Percentiles rank a stretch among this genome's conserved stretches.
Conservation (phyloP, 2,113 vertebrate genomes). For the Alethe diademata region DNA sequence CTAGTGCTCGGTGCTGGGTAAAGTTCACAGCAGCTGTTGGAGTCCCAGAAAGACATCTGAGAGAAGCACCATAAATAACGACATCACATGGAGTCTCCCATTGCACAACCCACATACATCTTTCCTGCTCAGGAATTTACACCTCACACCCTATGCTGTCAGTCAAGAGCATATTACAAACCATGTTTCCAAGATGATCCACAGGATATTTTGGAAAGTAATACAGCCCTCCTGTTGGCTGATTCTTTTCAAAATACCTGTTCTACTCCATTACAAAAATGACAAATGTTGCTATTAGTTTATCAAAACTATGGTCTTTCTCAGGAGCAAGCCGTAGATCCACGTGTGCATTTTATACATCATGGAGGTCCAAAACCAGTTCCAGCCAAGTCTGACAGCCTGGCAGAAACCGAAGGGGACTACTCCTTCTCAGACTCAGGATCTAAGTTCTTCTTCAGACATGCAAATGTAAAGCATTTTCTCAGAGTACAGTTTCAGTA, state of each 20-base stretch:
- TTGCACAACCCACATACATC: slow-evolving; percentile 55
- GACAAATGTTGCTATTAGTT: not conserved
- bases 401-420: not conserved
- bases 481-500: not conserved
- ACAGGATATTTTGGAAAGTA: slow-evolving; percentile 41
- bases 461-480: not conserved
- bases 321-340: not conserved
- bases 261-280: not conserved
- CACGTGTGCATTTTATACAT: accelerated
- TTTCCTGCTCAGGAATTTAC: slow-evolving; percentile 39
- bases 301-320: not conserved
- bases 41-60: slow-evolving; percentile 60
- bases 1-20: not conserved
- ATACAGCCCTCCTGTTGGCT: not conserved
- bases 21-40: slow-evolving; percentile 64
- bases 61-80: slow-evolving; percentile 62
- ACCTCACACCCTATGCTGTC: slow-evolving; percentile 38
- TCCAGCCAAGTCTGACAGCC: not conserved
- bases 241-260: not conserved
- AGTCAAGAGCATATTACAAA: slow-evolving; percentile 16
- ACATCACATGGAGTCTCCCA: slow-evolving; percentile 56
- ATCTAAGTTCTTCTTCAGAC: not conserved
- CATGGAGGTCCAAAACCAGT: not conserved
- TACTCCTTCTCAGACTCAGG: not conserved
- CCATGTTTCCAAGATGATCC: slow-evolving; percentile 33